Evolutionary conservation across 2,113 vertebrate species (phyloP).

Genomic region (Dromiciops gliroides): DNA sequence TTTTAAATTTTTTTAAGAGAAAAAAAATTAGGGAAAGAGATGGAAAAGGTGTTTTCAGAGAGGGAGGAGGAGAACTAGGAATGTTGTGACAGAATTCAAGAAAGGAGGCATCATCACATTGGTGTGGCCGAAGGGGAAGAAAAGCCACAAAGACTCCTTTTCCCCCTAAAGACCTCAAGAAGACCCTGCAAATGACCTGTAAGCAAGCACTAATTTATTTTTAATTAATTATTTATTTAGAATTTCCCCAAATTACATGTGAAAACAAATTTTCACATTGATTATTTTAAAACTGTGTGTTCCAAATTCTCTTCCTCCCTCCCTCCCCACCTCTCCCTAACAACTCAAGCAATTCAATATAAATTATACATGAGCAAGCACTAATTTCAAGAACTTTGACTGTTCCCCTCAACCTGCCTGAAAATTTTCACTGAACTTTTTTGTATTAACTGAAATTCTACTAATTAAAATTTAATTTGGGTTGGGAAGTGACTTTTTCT

Average conservation of each 20-base stretch:
- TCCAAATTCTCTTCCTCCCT: too few species aligned
- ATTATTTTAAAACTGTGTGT: too few species aligned
- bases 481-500: not conserved
- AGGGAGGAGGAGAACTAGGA: not conserved
- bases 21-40: not conserved
- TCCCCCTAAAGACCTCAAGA: not conserved
- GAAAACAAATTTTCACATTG: too few species aligned
- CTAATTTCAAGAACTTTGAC: not conserved
- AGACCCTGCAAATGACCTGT: not conserved
- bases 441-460: not conserved
- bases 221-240: too few species aligned
- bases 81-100: not conserved
- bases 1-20: not conserved
- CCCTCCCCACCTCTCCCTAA: too few species aligned
- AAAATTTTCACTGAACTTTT: not conserved
- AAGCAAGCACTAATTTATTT: not conserved
- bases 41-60: not conserved
- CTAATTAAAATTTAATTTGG: not conserved
- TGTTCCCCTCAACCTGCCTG: not conserved
- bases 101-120: not conserved
- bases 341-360: too few species aligned
- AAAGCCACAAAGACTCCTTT: not conserved
- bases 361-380: too few species aligned
- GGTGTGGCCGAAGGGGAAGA: not conserved
- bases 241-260: too few species aligned